Base-by-base conservation (phyloP, 2,113 vertebrate species). In the Amblyornis subalaris region DNA sequence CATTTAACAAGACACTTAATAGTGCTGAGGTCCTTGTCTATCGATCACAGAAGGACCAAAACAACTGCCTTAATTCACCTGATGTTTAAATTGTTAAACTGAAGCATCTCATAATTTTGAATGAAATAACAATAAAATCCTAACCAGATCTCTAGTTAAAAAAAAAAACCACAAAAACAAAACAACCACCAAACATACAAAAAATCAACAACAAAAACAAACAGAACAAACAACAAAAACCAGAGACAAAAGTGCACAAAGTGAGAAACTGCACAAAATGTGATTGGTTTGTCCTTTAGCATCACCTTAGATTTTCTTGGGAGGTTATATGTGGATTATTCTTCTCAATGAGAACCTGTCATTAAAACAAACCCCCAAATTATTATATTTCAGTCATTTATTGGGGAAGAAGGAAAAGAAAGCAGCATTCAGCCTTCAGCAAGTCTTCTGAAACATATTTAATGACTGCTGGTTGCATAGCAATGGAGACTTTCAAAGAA, bases 151-250 rank as follows among this genome's bases (percentile, higher is more conserved):
- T 70, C 5, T 25, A n/a, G 3, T 3, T 25, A 9, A 50, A 70
- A 69, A 23, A 4, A 22, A 50, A 25, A 66, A 33, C 1, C 2
- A 6, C 12, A 23, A 20, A 36, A 1, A 31, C 6, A 60, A 54
- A n/a, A 24, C 1, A 35, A 7, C 10, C 7, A 10, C 40, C 40
- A 6, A 11, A 29, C 6, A 25, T 17, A 8, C 15, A 13, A 4
- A 35, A 20, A 18, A 5, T 1, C 7, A 31, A 66, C 2, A 10
- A 44, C 10, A 25, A 3, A 31, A 33, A 62, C 11, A 38, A 51
- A 70, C 5, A 45, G n/a, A 44, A 7, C 7, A 18, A 55, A 10
- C 5, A 45, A 45, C 10, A 25, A 38, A 40, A 60, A 45, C 4
- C 45, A 45, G 10, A 64, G 11, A 36, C 3, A 65, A 53, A 65